A percentile compares a stretch with the other conserved stretches of the same genome.
Evolutionary conservation across 2,113 vertebrate species (phyloP).

Genomic region (Solenodon paradoxus): DNA sequence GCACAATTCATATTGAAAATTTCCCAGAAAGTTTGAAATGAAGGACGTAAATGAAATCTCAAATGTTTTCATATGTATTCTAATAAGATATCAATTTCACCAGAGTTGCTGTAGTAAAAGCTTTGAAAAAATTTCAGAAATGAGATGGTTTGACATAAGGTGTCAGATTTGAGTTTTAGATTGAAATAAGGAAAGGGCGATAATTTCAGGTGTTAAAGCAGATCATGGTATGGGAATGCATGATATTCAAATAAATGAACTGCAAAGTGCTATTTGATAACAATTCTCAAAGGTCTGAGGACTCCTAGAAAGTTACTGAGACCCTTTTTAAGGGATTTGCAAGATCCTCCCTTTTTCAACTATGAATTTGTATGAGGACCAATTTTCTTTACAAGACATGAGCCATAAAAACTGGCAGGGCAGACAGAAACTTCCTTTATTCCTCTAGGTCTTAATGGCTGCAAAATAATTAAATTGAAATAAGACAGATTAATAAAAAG

Average conservation of each 20-base stretch:
- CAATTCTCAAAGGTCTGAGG: neutral
- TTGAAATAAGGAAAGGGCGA: constrained; percentile 1
- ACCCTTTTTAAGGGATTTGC: neutral
- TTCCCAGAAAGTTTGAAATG: neutral
- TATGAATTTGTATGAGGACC: neutral
- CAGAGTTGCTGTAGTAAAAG: neutral
- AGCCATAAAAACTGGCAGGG: neutral
- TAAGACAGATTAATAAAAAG: no score
- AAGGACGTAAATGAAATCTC: constrained; percentile 10
- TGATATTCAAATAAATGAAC: constrained; percentile 24
- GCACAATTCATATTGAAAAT: neutral
- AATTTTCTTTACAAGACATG: neutral
- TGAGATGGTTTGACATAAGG: constrained; percentile 29
- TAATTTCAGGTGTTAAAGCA: neutral
- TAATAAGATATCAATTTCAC: constrained; percentile 28
- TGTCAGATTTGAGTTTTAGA: constrained; percentile 52
- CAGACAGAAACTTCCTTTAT: no score
- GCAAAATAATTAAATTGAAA: no score
- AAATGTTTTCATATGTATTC: constrained; percentile 52
- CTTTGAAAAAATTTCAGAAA: constrained; percentile 52
- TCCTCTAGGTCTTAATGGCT: no score
- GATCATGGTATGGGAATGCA: neutral
- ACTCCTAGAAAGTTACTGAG: neutral
- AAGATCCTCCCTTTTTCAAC: neutral
- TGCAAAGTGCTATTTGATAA: neutral